Evolutionary conservation across 2,113 vertebrate species (phyloP), one percentile per base, ranked within the genome.

Genomic region (Esox niger): DNA sequence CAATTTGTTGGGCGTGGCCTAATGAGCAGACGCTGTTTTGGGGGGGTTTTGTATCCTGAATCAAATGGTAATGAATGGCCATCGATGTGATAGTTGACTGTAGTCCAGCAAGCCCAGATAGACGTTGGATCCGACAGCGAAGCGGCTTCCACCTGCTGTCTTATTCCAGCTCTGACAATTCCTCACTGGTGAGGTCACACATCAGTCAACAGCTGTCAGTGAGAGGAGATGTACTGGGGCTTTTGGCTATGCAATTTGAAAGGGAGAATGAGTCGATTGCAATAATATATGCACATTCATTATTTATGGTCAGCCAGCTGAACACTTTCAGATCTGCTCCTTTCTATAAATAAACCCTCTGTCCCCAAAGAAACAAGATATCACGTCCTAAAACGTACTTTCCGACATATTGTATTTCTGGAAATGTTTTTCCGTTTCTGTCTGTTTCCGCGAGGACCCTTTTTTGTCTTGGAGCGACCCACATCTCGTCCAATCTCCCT

Each of bases 261-360:
- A 55, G 30, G 46, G 54, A 68, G 43, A 68, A 70, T n/a, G 52
- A 65, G 61, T 77, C 52, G 46, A 75, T 77, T 68, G 56, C 70
- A 35, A 26, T 74, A 62, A 69, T 56, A 54, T 67, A 78, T 74
- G 26, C 43, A 64, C 62, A 61, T 78, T 49, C 66, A 78, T 73
- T 72, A 72, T 81, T 73, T 58, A 80, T 68, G 38, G 47, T 29
- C 35, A 57, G 26, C n/a, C 20, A 8, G 23, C 17, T 6, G 29
- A 47, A 30, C 31, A 29, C 49, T 15, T 35, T 54, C 38, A 26
- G 62, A 43, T 15, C 25, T 68, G 32, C 43, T 10, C 15, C 33
- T 47, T 57, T 58, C 62, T 66, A 70, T 78, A 64, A 64, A 75
- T 62, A 75, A 60, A 17, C 54, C 29, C 21, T 43, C 10, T 43